phyloP scores from a whole-genome alignment of 2,797 vertebrate genomes.

The Pangasius mekongensis region DNA sequence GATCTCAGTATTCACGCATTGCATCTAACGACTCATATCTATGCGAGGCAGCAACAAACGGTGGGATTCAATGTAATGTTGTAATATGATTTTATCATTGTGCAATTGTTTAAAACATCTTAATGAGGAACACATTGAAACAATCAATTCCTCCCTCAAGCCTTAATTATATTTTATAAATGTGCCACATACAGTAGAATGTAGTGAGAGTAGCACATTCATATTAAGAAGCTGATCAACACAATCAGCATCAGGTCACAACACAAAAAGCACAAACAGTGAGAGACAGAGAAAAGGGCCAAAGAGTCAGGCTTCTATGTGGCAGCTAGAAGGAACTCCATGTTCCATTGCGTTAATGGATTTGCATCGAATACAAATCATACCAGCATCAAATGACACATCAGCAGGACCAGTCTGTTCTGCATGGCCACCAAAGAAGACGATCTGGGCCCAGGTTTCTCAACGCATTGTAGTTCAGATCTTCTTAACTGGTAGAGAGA shows the following conservation, averaged over 20 bases:
- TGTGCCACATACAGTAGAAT: background rate
- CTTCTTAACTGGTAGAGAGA: background rate
- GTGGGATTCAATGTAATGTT: background rate
- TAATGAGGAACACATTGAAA: constrained; percentile 36
- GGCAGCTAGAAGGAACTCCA: background rate
- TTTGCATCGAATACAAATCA: background rate
- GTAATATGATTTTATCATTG: constrained; percentile 10
- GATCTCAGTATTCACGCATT: constrained; percentile 10
- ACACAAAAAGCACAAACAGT: constrained; percentile 30
- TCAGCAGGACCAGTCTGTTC: background rate
- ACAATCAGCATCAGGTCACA: constrained; percentile 3
- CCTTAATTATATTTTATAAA: constrained; percentile 15
- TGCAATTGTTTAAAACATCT: background rate
- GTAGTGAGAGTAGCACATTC: background rate
- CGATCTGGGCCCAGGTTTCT: background rate
- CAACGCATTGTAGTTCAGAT: background rate
- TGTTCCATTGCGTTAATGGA: background rate
- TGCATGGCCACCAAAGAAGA: background rate
- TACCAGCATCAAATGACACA: background rate
- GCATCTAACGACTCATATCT: constrained; percentile 28
- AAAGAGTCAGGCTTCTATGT: background rate
- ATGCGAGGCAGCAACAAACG: constrained; percentile 22
- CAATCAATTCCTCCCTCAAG: constrained; percentile 4
- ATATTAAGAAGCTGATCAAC: constrained; percentile 24
- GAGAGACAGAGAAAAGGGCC: constrained; percentile 10